Evolutionary conservation across 2,113 vertebrate species (phyloP).

Genomic region (Callithrix jacchus): DNA sequence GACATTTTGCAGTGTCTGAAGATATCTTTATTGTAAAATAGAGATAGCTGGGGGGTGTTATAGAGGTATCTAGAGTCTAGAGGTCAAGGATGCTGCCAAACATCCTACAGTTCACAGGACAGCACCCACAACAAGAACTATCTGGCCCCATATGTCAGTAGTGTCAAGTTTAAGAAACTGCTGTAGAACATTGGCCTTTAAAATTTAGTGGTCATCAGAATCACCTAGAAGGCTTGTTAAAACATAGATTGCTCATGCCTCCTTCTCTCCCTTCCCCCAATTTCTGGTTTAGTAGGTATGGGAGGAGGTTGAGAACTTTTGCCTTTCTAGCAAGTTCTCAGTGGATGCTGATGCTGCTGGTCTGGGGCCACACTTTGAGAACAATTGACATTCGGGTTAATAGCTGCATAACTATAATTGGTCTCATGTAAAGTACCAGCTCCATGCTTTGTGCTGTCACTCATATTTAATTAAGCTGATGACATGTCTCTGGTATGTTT

Average conservation of each 20-base stretch:
- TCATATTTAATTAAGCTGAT: not conserved
- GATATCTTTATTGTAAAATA: not conserved
- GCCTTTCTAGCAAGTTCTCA: not conserved
- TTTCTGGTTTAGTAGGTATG: slow-evolving; percentile 16
- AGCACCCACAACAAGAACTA: not conserved
- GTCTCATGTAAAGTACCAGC: not conserved
- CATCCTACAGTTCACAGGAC: not conserved
- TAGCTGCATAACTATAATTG: not conserved
- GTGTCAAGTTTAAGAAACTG: not conserved
- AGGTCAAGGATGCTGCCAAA: not conserved
- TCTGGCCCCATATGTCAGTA: not conserved
- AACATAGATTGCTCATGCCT: not conserved
- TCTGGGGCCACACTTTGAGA: not conserved
- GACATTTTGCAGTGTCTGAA: not conserved
- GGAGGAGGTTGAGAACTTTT: slow-evolving; percentile 1
- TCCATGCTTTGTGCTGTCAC: not conserved
- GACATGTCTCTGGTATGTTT: not conserved
- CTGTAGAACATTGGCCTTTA: not conserved
- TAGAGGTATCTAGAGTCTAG: not conserved
- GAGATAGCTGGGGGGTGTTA: too few species aligned
- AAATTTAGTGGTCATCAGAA: not conserved
- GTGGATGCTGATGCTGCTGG: not conserved
- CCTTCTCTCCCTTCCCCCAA: not conserved
- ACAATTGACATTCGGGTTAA: not conserved
- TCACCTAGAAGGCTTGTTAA: not conserved